phyloP scores from a whole-genome alignment of 2,797 vertebrate genomes.

The Stomatorhinus walkeri region DNA sequence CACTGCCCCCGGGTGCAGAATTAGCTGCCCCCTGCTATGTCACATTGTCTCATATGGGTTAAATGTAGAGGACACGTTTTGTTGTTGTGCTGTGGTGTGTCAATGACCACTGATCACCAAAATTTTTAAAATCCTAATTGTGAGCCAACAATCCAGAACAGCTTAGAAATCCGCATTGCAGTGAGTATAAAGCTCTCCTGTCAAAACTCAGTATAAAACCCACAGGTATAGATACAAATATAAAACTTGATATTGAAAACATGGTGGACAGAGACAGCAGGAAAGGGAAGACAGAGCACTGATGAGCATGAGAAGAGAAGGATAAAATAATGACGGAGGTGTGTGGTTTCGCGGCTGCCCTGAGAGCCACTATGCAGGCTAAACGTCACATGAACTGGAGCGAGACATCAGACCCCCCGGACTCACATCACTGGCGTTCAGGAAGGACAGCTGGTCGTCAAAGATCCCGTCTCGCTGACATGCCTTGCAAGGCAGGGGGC shows the following conservation, averaged over 20 bases:
- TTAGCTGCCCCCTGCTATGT: too few species aligned
- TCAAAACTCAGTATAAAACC: neutral
- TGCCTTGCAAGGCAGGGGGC: constrained; percentile 84
- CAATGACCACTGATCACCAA: neutral
- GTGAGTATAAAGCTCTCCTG: neutral
- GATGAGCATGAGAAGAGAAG: neutral
- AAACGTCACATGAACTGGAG: neutral
- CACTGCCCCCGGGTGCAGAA: too few species aligned
- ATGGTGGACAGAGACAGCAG: neutral
- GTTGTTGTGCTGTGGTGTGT: neutral
- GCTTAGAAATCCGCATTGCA: neutral
- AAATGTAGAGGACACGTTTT: neutral
- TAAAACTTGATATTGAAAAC: neutral
- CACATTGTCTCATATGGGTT: neutral
- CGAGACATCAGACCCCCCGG: neutral
- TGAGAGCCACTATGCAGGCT: neutral
- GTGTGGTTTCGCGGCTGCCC: neutral
- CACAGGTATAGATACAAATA: neutral
- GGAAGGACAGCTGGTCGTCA: constrained; percentile 78
- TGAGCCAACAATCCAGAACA: neutral
- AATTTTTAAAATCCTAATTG: neutral
- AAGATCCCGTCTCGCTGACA: constrained; percentile 91
- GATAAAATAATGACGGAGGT: neutral
- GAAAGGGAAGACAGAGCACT: neutral
- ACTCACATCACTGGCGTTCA: constrained; percentile 77